Base-by-base conservation (phyloP, 1,140 invertebrate genomes). In the Cecropterus lyciades region DNA sequence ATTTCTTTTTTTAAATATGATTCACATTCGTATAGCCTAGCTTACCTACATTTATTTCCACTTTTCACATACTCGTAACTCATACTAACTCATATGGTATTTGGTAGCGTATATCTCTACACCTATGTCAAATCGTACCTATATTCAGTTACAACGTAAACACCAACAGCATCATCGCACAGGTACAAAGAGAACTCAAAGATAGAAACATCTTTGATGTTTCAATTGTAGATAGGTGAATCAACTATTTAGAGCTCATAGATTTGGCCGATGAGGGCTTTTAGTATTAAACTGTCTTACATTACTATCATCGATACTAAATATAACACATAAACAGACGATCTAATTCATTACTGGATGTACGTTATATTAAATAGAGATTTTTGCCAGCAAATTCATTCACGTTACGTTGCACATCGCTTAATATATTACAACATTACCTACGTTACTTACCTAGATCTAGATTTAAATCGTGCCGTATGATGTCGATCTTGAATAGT, bases 211-310 rank as follows among this genome's bases (percentile, higher is more conserved):
- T 17, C 51, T 57, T 57, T 57, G 55, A 57, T 45, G 55, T 57
- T 57, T 30, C 55, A 57, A 57, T 57, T 45, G 55, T 45, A 17
- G 53, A 43, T 53, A 53, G 40, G 15, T 57, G 40, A 45, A 57
- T 45, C 37, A 45, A 57, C 40, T 57, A 57, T 57, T 57, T 57
- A 57, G 37, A 45, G 42, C 17, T 43, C 42, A 57, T 43, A 57
- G n/a, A 42, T 57, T 57, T 37, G n/a, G 17, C 17, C 20, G 53
- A 14, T 57, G 53, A 57, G 53, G 37, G 53, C 40, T 57, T 57
- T 56, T 33, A 43, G 33, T 55, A 56, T 57, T 43, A 20, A 55
- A 55, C 15, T 10, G 45, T 45, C 37, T 43, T 43, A 57, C 17
- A 27, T 20, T 40, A 53, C 30, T 53, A 37, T 53, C 14, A 17